Evolutionary conservation across 2,113 vertebrate species (phyloP), one percentile per base, ranked within the genome.

Genomic region (Phyllopteryx taeniolatus): DNA sequence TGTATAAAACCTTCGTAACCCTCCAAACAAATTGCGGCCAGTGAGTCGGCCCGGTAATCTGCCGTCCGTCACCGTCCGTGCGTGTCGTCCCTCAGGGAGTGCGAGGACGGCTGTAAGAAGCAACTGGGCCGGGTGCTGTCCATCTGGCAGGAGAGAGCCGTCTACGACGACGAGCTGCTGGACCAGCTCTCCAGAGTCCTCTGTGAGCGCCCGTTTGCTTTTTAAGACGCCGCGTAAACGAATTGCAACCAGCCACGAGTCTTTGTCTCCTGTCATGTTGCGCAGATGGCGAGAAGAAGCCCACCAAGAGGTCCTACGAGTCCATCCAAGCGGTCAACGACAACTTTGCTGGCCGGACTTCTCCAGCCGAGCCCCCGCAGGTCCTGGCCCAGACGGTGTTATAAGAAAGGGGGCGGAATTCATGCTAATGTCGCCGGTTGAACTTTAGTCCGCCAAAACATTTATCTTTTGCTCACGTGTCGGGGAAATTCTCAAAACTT

Each of bases 131-230:
- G 98, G 78, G 96, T 99, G 70, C 90, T 99, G 14, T 97, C 96
- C 79, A 99, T 99, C 86, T 99, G 98, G 98, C 96, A 98, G 89
- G 98, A 99, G 91, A 95, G 98, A 87, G 96, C 93, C 44, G 97
- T 99, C 77, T 99, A 99, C 88, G 98, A 99, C 85, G 96, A 94
- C 72, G 94, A 95, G 86, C 93, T 99, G 46, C 92, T 99, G 86
- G 95, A 98, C 72, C 95, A 98, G 85, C 95, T 99, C 83, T 95
- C 94, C 59, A 94, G 95, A 84, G 95, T 97, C 72, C 85, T 99
- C 5, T 95, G 97, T 98, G 93, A 95, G 96, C 80, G 67, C n/a
- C 57, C 0, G 57, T 60, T 60, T 60, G 31, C 27, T 35, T 61
- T 33, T 61, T 8, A 27, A 27, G 27, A 27, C 27, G 27, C 35